Base-by-base conservation (phyloP, 2,113 vertebrate genomes). In the Chiloscyllium plagiosum region DNA sequence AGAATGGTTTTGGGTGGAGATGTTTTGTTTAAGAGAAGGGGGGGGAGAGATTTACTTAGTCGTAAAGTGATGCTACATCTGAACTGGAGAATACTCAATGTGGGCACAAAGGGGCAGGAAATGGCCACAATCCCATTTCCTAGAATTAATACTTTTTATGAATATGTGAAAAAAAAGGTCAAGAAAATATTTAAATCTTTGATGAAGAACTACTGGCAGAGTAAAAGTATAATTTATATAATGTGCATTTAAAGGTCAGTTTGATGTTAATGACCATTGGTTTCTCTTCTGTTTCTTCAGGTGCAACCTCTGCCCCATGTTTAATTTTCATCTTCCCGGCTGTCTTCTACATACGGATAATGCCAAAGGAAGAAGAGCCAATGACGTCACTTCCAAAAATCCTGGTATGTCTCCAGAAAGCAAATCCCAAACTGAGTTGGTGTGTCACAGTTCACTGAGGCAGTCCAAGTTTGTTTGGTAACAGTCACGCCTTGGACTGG, bases 281-380 rank as follows among this genome's bases (percentile, higher is more conserved):
- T 90, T 95, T 83, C 96, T 95, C 95, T 70, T 52, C 13, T 80
- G 68, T 96, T 80, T 72, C 69, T 96, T n/a, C 97, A 99, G 99
- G 99, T 97, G 99, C 99, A 96, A 99, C 99, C 0, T 99, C 99
- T 0, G 99, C 99, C 96, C 99, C 99, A 0, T 99, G 99, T 97
- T 98, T 99, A 97, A 99, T 99, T 97, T 99, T 99, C 97, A 99
- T 99, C 97, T 99, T 99, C 96, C 99, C 99, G 0, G 99, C 99
- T 95, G 97, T 99, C 96, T 99, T 99, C 97, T 99, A 99, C 97
- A 99, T 99, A 96, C 98, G 99, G 86, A 99, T 99, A 72, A 97
- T 99, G 96, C 98, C 99, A 96, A 98, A 97, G 78, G 99, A 99
- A n/a, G 98, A 98, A 42, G 99, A 99, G 96, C 98, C 99, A 0